Evolutionary conservation across 1,140 invertebrate species (phyloP).

Genomic region (Coelopa frigida): DNA sequence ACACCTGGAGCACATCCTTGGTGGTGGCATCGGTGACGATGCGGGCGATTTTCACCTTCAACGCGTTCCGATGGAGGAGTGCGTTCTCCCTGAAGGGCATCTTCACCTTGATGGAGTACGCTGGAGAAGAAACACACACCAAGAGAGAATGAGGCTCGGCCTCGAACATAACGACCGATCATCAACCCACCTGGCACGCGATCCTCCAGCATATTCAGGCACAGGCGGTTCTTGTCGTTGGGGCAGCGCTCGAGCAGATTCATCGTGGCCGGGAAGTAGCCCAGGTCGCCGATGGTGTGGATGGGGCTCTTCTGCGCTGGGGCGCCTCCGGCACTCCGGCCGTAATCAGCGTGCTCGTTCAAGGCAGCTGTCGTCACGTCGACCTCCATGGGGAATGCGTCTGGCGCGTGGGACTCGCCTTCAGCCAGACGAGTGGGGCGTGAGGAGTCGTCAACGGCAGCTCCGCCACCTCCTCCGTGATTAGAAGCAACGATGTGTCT

Average conservation of each 20-base stretch:
- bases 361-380: too few species aligned
- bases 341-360: too few species aligned
- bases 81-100: slow-evolving; percentile 11
- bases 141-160: background rate
- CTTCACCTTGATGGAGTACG: slow-evolving; percentile 11
- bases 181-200: slow-evolving; percentile 10
- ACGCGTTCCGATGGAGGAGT: background rate
- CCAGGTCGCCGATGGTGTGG: slow-evolving; percentile 3
- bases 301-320: background rate
- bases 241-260: slow-evolving; percentile 10
- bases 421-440: too few species aligned
- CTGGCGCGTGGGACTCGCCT: too few species aligned
- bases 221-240: slow-evolving; percentile 4
- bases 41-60: slow-evolving; percentile 19
- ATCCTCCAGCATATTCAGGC: slow-evolving; percentile 13
- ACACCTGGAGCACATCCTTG: slow-evolving; percentile 28
- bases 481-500: too few species aligned
- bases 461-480: too few species aligned
- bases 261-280: slow-evolving; percentile 8
- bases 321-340: too few species aligned
- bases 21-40: slow-evolving; percentile 31
- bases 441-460: too few species aligned
- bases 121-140: slow-evolving; percentile 1
- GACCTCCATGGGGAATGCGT: too few species aligned
- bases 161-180: background rate